A percentile compares a stretch with the other conserved stretches of the same genome.
Conservation (phyloP, 2,113 vertebrate genomes). For the Numenius arquata region DNA sequence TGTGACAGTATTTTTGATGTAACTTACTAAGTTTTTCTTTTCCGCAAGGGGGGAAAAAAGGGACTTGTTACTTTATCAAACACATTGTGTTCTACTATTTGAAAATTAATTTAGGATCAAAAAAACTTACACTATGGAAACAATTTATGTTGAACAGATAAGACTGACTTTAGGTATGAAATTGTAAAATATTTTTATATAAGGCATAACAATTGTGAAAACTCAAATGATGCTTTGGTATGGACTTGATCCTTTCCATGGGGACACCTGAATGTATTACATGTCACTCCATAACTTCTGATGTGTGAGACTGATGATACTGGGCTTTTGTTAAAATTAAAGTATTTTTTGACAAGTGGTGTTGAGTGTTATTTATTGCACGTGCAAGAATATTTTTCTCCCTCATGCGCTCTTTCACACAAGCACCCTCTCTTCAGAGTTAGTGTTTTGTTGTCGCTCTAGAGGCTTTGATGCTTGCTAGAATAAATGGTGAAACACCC, state of each 20-base stretch:
- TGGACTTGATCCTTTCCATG: neutral
- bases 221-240: neutral
- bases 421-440: neutral
- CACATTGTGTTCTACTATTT: neutral
- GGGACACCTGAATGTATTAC: neutral
- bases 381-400: neutral
- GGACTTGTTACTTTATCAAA: neutral
- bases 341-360: slow-evolving; percentile 32
- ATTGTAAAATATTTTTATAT: neutral
- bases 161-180: neutral
- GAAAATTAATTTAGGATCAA: neutral
- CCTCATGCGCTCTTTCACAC: neutral
- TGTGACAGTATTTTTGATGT: neutral
- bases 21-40: neutral
- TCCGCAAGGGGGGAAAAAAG: neutral
- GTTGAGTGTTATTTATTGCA: neutral
- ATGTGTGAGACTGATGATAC: neutral
- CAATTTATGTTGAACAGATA: neutral
- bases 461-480: neutral
- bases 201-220: neutral
- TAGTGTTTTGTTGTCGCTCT: neutral
- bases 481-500: neutral
- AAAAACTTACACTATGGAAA: neutral
- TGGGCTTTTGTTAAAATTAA: slow-evolving; percentile 44
- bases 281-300: neutral